Conservation (phyloP, 37 sponge, comb jelly and placozoan genomes). For the Dysidea cf. avara region DNA sequence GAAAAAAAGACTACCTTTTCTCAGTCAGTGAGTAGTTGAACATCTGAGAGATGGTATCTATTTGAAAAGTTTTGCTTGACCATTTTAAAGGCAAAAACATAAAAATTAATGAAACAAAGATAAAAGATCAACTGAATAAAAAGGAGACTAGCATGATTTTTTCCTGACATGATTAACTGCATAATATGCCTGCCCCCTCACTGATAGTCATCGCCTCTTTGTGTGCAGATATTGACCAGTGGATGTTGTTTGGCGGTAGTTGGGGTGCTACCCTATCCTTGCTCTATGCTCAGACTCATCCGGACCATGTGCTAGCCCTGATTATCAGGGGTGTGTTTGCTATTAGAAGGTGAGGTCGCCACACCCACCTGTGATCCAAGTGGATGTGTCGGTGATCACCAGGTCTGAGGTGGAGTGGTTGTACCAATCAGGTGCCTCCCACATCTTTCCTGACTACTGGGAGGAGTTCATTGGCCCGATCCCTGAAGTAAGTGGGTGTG, state of each 20-base stretch:
- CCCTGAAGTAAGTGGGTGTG: conserved; percentile 18
- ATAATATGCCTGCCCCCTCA: too few relatives aligned
- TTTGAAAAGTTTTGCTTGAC: too few relatives aligned
- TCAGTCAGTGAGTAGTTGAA: too few relatives aligned
- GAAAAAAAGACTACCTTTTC: too few relatives aligned
- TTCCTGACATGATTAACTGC: too few relatives aligned
- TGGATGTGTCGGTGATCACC: neutral
- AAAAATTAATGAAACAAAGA: too few relatives aligned
- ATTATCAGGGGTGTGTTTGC: conserved; percentile 62
- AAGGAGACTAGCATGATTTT: too few relatives aligned
- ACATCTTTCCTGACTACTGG: conserved; percentile 54
- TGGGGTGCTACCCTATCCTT: conserved; percentile 77
- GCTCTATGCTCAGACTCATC: conserved; percentile 44
- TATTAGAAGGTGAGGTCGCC: conserved; percentile 35
- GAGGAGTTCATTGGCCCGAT: conserved; percentile 47
- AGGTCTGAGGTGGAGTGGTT: conserved; percentile 64
- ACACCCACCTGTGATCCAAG: neutral
- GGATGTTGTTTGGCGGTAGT: conserved; percentile 75
- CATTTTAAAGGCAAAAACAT: too few relatives aligned
- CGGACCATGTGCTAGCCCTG: conserved; percentile 54
- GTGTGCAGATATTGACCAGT: conserved; percentile 38
- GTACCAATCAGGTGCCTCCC: conserved; percentile 63
- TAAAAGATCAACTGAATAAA: too few relatives aligned
- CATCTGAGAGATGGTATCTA: too few relatives aligned
- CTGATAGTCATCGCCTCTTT: too few relatives aligned